Conservation (phyloP, 1,140 invertebrate species). For the Calephelis virginiensis region DNA sequence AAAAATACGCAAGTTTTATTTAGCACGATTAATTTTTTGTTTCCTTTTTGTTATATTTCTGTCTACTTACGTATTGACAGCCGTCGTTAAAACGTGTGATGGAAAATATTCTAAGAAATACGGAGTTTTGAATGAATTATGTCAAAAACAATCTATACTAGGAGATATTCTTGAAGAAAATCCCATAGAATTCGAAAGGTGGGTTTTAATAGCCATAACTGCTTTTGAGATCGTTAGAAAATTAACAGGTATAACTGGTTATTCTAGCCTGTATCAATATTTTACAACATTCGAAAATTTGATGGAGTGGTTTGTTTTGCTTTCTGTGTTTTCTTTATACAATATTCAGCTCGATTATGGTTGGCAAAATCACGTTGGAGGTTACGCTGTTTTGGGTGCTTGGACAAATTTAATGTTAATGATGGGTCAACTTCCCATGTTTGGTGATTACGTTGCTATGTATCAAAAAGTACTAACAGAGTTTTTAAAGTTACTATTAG, state of each 20-base stretch:
- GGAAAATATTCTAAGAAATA: slow-evolving; percentile 65
- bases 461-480: slow-evolving; percentile 83
- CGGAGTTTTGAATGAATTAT: slow-evolving; percentile 69
- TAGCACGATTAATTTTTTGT: slow-evolving; percentile 81
- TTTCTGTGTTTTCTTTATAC: slow-evolving; percentile 79
- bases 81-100: slow-evolving; percentile 72
- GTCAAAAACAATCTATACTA: slow-evolving; percentile 72
- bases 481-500: slow-evolving; percentile 81
- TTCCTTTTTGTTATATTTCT: slow-evolving; percentile 80
- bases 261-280: slow-evolving; percentile 80
- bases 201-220: slow-evolving; percentile 75
- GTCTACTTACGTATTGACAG: slow-evolving; percentile 80
- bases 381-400: slow-evolving; percentile 81
- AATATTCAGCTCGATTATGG: slow-evolving; percentile 73
- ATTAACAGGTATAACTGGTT: slow-evolving; percentile 79
- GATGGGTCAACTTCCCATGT: slow-evolving; percentile 82
- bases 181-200: slow-evolving; percentile 80
- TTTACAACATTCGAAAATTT: slow-evolving; percentile 82
- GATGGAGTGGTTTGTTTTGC: slow-evolving; percentile 80
- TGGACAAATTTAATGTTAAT: slow-evolving; percentile 84
- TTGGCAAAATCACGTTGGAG: slow-evolving; percentile 83
- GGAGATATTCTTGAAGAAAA: slow-evolving; percentile 74
- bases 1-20: slow-evolving; percentile 82
- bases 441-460: slow-evolving; percentile 84
- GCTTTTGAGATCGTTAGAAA: slow-evolving; percentile 80